Conservation (phyloP, 2,113 vertebrate genomes). For the Craseonycteris thonglongyai region DNA sequence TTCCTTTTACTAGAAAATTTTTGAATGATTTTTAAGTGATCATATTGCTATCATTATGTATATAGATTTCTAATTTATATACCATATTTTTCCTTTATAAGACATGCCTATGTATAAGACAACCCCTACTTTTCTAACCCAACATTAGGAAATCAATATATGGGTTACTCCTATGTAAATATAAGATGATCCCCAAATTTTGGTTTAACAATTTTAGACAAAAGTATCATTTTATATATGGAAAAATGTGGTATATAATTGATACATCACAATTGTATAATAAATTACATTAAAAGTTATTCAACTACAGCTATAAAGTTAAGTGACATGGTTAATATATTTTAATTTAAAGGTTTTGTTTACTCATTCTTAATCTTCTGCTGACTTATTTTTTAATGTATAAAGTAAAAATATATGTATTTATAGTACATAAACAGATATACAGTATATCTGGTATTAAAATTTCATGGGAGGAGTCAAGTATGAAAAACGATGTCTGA, state of each 20-base stretch:
- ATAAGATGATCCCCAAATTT: no score
- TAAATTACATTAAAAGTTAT: conserved; percentile 1
- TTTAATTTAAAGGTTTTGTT: not conserved
- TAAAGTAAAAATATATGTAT: not conserved
- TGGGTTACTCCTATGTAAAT: no score
- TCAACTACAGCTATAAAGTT: not conserved
- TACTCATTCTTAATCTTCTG: not conserved
- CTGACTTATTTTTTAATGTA: not conserved
- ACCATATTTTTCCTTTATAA: no score
- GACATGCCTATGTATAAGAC: no score
- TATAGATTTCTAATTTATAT: not conserved
- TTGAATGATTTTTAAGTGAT: not conserved
- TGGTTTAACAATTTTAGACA: no score
- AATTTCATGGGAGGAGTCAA: not conserved
- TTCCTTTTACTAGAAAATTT: not conserved
- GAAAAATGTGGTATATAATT: no score
- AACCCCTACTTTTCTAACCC: no score
- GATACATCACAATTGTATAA: not conserved
- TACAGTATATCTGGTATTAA: not conserved
- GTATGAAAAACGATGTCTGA: not conserved
- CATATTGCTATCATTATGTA: not conserved
- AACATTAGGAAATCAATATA: no score
- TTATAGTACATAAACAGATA: not conserved
- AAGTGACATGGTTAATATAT: not conserved
- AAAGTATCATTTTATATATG: no score